Percentiles rank a stretch among this genome's conserved stretches.
Evolutionary conservation across 1,140 invertebrate genomes (phyloP).

Genomic region (Bradynema listronoti): DNA sequence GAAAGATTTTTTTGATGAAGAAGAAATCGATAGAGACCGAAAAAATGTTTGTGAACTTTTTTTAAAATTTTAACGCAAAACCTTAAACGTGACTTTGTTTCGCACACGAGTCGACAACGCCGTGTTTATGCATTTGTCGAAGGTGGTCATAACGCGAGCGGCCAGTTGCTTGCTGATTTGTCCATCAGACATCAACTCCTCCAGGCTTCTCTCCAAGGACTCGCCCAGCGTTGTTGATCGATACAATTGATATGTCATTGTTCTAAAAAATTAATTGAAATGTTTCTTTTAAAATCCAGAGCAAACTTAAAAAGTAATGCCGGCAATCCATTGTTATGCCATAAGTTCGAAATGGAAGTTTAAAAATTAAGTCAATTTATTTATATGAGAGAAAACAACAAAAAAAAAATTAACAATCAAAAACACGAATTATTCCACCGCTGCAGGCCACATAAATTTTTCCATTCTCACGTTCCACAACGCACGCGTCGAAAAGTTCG

Average conservation of each 20-base stretch:
- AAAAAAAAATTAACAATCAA: constrained; percentile 5
- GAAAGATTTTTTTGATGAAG: too few species aligned
- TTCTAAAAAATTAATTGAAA: constrained; percentile 3
- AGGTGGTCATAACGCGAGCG: constrained; percentile 83
- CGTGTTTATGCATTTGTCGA: constrained; percentile 92
- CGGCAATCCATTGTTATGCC: constrained; percentile 6
- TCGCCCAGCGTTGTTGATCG: constrained; percentile 93
- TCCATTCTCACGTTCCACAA: neutral
- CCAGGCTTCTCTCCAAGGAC: constrained; percentile 84
- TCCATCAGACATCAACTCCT: constrained; percentile 87
- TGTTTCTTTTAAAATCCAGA: neutral
- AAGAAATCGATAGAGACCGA: too few species aligned
- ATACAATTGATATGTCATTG: constrained; percentile 94
- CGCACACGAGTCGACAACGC: constrained; percentile 68
- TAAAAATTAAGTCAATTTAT: too few species aligned
- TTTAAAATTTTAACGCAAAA: too few species aligned
- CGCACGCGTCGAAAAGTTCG: constrained; percentile 26
- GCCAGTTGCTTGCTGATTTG: constrained; percentile 87
- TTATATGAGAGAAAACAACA: constrained; percentile 58
- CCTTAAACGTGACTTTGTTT: constrained; percentile 54
- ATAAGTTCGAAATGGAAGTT: too few species aligned
- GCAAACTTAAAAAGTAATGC: constrained; percentile 6
- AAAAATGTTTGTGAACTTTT: too few species aligned
- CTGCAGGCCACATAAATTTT: constrained; percentile 29
- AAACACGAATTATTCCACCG: constrained; percentile 26